These are phyloP conservation scores for Lithobius niger DNA, from an alignment of 1,140 invertebrate genomes.

Conservation along the genomic window DNA sequence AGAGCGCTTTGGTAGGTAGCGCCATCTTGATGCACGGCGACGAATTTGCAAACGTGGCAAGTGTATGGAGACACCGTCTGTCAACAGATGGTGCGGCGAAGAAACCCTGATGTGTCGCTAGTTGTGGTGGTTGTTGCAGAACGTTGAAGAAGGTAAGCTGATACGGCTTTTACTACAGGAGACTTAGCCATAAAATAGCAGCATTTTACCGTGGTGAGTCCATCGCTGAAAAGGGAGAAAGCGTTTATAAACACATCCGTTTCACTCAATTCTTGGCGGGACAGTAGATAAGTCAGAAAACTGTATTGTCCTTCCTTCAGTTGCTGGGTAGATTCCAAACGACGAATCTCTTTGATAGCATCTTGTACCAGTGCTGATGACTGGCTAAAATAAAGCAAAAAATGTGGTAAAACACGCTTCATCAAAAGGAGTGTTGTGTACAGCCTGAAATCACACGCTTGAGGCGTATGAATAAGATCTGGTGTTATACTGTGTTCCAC, in stretches of 20 bases:
- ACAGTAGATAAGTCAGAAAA: slow-evolving; percentile 37
- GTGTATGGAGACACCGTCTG: too few species aligned
- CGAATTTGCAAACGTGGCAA: too few species aligned
- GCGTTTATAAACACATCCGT: slow-evolving; percentile 37
- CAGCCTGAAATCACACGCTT: not conserved
- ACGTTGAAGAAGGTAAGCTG: too few species aligned
- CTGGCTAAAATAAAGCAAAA: slow-evolving; percentile 1
- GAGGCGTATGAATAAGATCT: too few species aligned
- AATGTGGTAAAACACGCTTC: not conserved
- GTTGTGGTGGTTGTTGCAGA: too few species aligned
- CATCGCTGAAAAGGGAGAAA: slow-evolving; percentile 40
- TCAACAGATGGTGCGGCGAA: too few species aligned
- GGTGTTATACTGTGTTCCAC: too few species aligned
- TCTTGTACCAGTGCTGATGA: slow-evolving; percentile 22
- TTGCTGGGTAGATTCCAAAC: slow-evolving; percentile 19
- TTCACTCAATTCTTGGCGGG: slow-evolving; percentile 29
- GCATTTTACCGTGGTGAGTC: slow-evolving; percentile 39
- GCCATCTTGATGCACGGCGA: too few species aligned
- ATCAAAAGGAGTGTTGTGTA: not conserved
- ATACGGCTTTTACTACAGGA: too few species aligned
- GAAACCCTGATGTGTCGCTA: too few species aligned
- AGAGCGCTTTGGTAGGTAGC: too few species aligned
- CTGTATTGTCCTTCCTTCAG: slow-evolving; percentile 30
- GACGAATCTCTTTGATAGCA: slow-evolving; percentile 20
- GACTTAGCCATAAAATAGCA: too few species aligned